Evolutionary conservation across 2,797 vertebrate species (phyloP), one percentile per base, ranked within the genome.

Genomic region (Aulostomus chinensis): DNA sequence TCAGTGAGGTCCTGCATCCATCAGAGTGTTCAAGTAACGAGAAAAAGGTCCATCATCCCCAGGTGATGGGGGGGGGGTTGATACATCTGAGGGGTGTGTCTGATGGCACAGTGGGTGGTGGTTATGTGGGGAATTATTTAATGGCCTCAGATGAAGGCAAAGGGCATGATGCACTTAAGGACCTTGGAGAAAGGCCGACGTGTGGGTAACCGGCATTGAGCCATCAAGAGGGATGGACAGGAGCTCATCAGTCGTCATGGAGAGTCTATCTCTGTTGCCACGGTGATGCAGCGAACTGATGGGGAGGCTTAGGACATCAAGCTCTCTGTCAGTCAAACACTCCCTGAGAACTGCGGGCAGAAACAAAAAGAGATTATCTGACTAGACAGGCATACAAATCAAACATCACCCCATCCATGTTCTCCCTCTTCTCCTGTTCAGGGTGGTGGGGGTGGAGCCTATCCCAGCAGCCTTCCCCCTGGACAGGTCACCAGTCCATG

Each of bases 201-300:
- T 79, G 57, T 78, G 86, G 39, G 84, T 86, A 22, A 92, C 80
- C 0, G 93, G 90, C 57, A 92, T 72, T 0, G 92, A 94, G 13
- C 94, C 94, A 1, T 96, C 93, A 0, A 83, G 34, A 0, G 94
- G 94, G 20, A 94, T 81, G 2, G 74, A 74, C 54, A 96, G 67
- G 1, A 97, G 87, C 57, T 96, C 94, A 14, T 97, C 93, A 0
- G 95, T 97, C 0, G 93, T 93, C 53, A 97, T 84, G 20, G 94
- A 96, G 9, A 92, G 26, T 4, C 78, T 68, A 43, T 95, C 93
- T 0, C 66, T 33, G 38, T 93, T 91, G 55, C 47, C 17, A 5
- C 45, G 28, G 22, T 41, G 72, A 69, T 35, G 42, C 7, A 41
- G 67, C 31, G 80, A 84, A 42, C 82, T 79, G 38, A 65, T 40